phyloP scores from a whole-genome alignment of 2,797 vertebrate species.

The Decapterus maruadsi region DNA sequence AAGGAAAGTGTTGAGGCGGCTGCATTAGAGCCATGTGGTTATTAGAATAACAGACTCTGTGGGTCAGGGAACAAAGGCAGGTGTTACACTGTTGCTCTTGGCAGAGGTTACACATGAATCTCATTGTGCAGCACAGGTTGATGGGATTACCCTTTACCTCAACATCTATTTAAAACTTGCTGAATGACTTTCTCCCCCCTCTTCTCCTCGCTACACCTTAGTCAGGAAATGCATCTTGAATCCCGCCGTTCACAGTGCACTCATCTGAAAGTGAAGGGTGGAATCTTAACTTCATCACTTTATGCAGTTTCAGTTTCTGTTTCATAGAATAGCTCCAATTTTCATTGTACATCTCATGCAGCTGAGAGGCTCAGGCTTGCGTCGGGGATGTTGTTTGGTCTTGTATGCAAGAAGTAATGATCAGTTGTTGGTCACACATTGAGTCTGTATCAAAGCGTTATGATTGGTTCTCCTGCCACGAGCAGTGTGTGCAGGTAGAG shows the following conservation, averaged over 20 bases:
- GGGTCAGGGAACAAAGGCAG: not conserved
- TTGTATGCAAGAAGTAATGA: slow-evolving; percentile 8
- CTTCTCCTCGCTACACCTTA: too few species aligned
- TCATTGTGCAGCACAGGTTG: not conserved
- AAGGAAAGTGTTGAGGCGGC: too few species aligned
- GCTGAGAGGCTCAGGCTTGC: not conserved
- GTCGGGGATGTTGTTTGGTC: not conserved
- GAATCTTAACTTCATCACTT: not conserved
- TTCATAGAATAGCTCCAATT: not conserved
- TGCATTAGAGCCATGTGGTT: not conserved
- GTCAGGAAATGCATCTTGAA: not conserved
- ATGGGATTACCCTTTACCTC: not conserved
- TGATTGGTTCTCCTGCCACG: slow-evolving; percentile 50
- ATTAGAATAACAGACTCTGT: not conserved
- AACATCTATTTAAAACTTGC: not conserved
- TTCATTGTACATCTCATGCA: too few species aligned
- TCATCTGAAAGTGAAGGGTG: not conserved
- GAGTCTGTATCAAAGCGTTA: slow-evolving; percentile 44
- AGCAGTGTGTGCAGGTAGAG: slow-evolving; percentile 13
- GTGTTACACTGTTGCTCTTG: not conserved
- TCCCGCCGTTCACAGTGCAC: not conserved
- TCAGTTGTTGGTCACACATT: slow-evolving; percentile 73
- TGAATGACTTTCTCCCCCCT: not conserved
- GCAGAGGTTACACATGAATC: not conserved
- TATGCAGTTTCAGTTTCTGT: not conserved